Conservation (phyloP, 2,797 vertebrate species). For the Sebastes kiyomatsui region DNA sequence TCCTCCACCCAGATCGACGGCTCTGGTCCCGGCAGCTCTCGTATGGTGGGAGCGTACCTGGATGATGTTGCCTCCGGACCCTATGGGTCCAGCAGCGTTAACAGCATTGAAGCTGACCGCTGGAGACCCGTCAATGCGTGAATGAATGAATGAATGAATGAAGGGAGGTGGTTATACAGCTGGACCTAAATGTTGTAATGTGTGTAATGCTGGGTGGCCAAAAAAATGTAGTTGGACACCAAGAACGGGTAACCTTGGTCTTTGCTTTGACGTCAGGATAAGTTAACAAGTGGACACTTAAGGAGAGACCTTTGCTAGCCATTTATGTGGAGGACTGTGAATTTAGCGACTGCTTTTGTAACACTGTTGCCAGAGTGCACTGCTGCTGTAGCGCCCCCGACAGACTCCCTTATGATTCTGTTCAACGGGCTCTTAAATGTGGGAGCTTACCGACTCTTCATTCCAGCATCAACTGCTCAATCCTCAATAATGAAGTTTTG, state of each 20-base stretch:
- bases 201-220: conserved; percentile 8
- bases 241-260: conserved; percentile 18
- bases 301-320: conserved; percentile 35
- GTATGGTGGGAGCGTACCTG: conserved; percentile 84
- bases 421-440: conserved; percentile 17
- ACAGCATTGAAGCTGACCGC: conserved; percentile 93
- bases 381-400: conserved; percentile 56
- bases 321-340: conserved; percentile 47
- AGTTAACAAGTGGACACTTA: conserved; percentile 17
- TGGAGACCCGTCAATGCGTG: conserved; percentile 93
- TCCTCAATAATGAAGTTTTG: conserved; percentile 29
- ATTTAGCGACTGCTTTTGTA: conserved; percentile 54
- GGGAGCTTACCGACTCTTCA: conserved; percentile 32
- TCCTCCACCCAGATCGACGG: conserved; percentile 96
- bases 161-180: not conserved
- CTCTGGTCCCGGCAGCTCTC: conserved; percentile 62
- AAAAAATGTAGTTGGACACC: conserved; percentile 14
- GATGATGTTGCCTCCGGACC: conserved; percentile 94
- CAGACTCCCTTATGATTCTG: conserved; percentile 25
- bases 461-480: conserved; percentile 35
- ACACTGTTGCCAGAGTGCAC: conserved; percentile 58
- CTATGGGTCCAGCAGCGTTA: conserved; percentile 88
- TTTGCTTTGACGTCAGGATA: conserved; percentile 26
- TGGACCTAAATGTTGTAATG: conserved; percentile 27
- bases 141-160: conserved; percentile 18